Evolutionary conservation across 2,888 invertebrate species (phyloP).

Genomic region (Philhelius pedissequus): DNA sequence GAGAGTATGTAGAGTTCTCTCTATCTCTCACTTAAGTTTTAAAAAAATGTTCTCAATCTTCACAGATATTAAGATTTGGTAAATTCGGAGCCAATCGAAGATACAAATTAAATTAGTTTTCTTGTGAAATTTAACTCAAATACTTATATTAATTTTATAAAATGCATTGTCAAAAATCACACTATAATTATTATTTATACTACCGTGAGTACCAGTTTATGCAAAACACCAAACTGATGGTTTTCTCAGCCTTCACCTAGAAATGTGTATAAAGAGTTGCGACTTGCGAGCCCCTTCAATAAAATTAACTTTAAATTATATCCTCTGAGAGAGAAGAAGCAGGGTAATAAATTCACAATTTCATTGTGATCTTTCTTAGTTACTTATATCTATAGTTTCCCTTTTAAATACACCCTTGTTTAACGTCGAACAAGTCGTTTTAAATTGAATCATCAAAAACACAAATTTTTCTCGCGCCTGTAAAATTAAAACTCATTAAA

Average conservation of each 20-base stretch:
- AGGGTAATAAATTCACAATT: constrained; percentile 27
- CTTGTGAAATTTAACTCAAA: too few species aligned
- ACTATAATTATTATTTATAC: too few species aligned
- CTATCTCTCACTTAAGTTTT: too few species aligned
- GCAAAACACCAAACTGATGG: background rate
- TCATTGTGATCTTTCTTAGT: constrained; percentile 16
- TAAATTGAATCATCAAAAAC: constrained; percentile 61
- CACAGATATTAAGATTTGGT: too few species aligned
- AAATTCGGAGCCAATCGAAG: too few species aligned
- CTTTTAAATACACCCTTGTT: constrained; percentile 41
- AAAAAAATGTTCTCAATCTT: too few species aligned
- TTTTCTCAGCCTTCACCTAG: constrained; percentile 35
- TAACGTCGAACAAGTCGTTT: constrained; percentile 20
- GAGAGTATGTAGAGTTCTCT: too few species aligned
- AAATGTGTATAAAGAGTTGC: background rate
- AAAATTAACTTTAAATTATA: background rate
- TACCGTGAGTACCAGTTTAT: too few species aligned
- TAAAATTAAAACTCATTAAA: background rate
- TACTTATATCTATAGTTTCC: background rate
- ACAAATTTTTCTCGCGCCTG: constrained; percentile 18
- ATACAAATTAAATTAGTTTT: too few species aligned
- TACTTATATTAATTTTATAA: too few species aligned
- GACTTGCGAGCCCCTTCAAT: background rate
- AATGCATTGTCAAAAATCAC: too few species aligned
- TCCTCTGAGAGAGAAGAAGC: background rate